These are phyloP conservation scores for Geophilus truncorum DNA, from an alignment of 2,888 invertebrate species.

Conservation along the genomic window DNA sequence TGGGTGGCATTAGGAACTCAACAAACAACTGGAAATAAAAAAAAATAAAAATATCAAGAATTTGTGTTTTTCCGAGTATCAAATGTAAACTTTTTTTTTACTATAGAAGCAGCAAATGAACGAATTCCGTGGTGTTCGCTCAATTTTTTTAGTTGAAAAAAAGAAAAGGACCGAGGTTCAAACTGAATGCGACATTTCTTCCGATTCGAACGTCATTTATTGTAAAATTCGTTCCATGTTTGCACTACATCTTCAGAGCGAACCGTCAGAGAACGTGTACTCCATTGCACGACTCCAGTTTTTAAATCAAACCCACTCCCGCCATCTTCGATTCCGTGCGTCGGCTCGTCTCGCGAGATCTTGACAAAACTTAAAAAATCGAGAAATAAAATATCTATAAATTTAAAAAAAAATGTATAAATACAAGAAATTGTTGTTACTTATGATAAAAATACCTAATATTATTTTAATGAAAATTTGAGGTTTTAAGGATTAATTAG, in stretches of 20 bases:
- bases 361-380: too few relatives aligned
- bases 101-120: neutral
- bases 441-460: too few relatives aligned
- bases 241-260: neutral
- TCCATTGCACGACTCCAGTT: neutral
- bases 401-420: too few relatives aligned
- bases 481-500: too few relatives aligned
- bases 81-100: too few relatives aligned
- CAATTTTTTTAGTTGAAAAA: neutral
- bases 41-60: neutral
- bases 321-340: neutral
- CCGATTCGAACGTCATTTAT: neutral
- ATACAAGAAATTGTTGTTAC: too few relatives aligned
- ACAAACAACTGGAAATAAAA: neutral
- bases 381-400: too few relatives aligned
- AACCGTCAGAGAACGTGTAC: neutral
- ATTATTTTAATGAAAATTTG: too few relatives aligned
- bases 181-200: neutral
- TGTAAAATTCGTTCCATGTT: neutral
- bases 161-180: neutral
- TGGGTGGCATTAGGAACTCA: neutral
- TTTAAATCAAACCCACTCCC: neutral
- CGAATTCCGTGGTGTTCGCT: neutral
- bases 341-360: neutral
- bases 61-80: too few relatives aligned